phyloP scores from a whole-genome alignment of 2,888 invertebrate species.

The Tenthredo notha region DNA sequence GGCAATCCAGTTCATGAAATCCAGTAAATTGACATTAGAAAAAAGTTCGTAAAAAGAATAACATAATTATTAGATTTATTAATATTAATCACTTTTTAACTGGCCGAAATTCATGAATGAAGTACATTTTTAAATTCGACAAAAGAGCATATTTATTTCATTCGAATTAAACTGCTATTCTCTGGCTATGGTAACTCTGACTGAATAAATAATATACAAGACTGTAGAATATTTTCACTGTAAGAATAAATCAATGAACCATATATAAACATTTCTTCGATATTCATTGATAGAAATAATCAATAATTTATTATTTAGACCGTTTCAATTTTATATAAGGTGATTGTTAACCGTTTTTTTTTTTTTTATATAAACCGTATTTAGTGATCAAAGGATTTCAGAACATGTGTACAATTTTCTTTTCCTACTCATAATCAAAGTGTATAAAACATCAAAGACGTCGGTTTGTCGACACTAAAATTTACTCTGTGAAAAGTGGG shows the following conservation, averaged over 20 bases:
- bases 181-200: not conserved
- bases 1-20: slow-evolving; percentile 56
- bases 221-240: not conserved
- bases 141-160: not conserved
- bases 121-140: not conserved
- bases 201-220: not conserved
- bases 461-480: not conserved
- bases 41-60: not conserved
- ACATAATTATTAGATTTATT: not conserved
- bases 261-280: not conserved
- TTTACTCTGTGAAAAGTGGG: not conserved
- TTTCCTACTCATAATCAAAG: not conserved
- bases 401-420: not conserved
- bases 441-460: not conserved
- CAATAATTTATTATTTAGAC: not conserved
- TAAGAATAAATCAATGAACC: not conserved
- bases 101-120: not conserved
- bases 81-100: not conserved
- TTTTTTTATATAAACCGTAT: not conserved
- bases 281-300: not conserved
- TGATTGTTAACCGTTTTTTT: not conserved
- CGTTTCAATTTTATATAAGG: not conserved
- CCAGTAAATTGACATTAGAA: slow-evolving; percentile 30
- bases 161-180: not conserved
- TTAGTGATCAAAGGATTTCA: not conserved